Conservation (phyloP, 2,113 vertebrate genomes). For the Urocitellus parryii region DNA sequence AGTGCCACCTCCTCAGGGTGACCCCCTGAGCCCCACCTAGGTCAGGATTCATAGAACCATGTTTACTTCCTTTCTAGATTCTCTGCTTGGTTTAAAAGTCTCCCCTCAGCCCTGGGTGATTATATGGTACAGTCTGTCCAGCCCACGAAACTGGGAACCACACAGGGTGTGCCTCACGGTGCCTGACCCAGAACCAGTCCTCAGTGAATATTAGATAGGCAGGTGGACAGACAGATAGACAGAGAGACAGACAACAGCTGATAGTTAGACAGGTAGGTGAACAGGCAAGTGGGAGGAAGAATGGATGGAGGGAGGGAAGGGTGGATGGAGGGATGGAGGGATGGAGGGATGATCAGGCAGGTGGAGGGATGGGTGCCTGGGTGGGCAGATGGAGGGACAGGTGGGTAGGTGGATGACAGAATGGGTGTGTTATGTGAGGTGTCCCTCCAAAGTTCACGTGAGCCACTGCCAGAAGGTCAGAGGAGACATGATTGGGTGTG, state of each 20-base stretch:
- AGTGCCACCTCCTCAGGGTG: neutral
- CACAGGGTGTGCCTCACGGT: neutral
- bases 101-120: neutral
- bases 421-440: too few relatives aligned
- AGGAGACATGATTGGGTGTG: too few relatives aligned
- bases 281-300: neutral
- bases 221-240: too few relatives aligned
- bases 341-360: too few relatives aligned
- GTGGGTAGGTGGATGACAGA: too few relatives aligned
- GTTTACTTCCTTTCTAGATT: neutral
- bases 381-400: neutral
- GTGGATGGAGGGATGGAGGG: neutral
- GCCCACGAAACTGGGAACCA: neutral
- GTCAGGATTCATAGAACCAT: neutral
- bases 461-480: too few relatives aligned
- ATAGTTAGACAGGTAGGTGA: neutral
- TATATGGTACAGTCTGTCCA: neutral
- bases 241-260: neutral
- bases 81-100: neutral
- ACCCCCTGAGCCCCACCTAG: neutral
- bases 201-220: neutral
- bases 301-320: fast-evolving
- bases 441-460: too few relatives aligned
- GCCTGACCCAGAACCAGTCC: too few relatives aligned
- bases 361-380: too few relatives aligned